Conservation (phyloP, 2,888 invertebrate species). For the Cephonodes hylas region DNA sequence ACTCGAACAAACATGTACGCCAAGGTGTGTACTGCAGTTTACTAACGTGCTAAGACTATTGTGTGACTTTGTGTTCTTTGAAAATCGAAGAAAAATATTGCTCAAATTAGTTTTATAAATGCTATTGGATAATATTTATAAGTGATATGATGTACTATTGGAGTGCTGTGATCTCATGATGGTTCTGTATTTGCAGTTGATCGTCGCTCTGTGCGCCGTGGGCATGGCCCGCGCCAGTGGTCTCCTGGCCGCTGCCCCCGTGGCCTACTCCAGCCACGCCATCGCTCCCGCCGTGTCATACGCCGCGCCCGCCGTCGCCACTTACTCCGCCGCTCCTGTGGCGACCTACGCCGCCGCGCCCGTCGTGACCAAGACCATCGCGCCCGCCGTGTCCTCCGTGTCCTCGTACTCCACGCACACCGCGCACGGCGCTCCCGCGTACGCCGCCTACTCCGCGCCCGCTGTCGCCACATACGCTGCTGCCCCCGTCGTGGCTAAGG, state of each 20-base stretch:
- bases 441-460: conserved; percentile 68
- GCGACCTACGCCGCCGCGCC: conserved; percentile 28
- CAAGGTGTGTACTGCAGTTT: conserved; percentile 58
- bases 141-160: background rate
- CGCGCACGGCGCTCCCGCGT: conserved; percentile 57
- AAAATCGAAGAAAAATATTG: background rate
- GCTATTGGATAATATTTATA: background rate
- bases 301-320: no score
- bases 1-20: conserved; percentile 76
- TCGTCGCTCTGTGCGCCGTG: conserved; percentile 82
- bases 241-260: no score
- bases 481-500: conserved; percentile 41
- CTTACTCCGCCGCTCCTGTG: no score
- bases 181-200: conserved; percentile 34
- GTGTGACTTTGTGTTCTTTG: background rate
- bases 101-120: background rate
- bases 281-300: no score
- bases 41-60: conserved; percentile 9
- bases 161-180: conserved; percentile 45
- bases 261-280: conserved; percentile 76
- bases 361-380: conserved; percentile 38
- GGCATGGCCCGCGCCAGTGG: conserved; percentile 81
- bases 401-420: conserved; percentile 53
- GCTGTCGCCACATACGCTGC: conserved; percentile 35
- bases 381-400: conserved; percentile 51